Conservation (phyloP, 2,797 vertebrate genomes). For the Schizopygopsis malacanthus region DNA sequence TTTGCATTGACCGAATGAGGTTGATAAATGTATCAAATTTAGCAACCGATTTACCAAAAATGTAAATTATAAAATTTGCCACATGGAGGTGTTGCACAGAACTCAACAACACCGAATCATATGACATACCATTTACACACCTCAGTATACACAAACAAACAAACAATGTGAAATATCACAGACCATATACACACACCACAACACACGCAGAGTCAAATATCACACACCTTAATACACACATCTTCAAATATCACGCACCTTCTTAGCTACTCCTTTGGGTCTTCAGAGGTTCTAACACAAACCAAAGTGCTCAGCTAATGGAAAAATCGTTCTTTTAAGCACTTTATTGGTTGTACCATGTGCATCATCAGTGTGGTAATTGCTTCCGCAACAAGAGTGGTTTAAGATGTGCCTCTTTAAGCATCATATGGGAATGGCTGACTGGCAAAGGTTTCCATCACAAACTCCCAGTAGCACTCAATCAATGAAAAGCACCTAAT, state of each 20-base stretch:
- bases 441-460: constrained; percentile 48
- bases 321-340: constrained; percentile 77
- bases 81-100: neutral
- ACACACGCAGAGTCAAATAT: constrained; percentile 34
- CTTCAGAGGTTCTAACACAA: constrained; percentile 66
- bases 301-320: constrained; percentile 76
- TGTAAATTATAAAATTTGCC: neutral
- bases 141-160: constrained; percentile 60
- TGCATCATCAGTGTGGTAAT: constrained; percentile 73
- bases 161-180: constrained; percentile 8
- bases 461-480: constrained; percentile 17
- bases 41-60: neutral
- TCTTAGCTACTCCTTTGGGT: constrained; percentile 37
- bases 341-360: constrained; percentile 74
- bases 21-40: neutral
- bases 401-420: constrained; percentile 50
- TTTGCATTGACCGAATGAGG: neutral
- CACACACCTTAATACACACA: constrained; percentile 31
- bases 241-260: constrained; percentile 23
- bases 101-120: constrained; percentile 24
- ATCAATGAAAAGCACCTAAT: constrained; percentile 37
- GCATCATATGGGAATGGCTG: constrained; percentile 44
- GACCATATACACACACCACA: constrained; percentile 12
- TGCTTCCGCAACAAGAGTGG: constrained; percentile 71
- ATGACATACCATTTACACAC: constrained; percentile 31